Evolutionary conservation across 1,140 invertebrate genomes (phyloP).

Genomic region (Drosophila lini): DNA sequence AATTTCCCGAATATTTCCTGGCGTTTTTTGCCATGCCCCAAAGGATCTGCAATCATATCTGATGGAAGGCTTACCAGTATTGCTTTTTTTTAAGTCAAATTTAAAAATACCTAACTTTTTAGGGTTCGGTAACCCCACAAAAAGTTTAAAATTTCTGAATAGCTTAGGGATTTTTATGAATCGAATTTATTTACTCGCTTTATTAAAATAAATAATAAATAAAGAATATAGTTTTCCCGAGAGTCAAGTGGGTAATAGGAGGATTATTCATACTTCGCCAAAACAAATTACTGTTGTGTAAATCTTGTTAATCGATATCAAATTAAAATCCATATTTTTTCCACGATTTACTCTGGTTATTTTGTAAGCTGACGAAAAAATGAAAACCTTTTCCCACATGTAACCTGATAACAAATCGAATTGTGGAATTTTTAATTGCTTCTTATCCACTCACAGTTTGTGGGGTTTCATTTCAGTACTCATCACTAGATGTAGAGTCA

Average conservation of each 20-base stretch:
- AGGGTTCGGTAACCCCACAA: neutral
- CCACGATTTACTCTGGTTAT: neutral
- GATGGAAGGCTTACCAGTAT: neutral
- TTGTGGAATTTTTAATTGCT: constrained; percentile 40
- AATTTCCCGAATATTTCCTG: constrained; percentile 28
- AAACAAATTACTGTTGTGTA: neutral
- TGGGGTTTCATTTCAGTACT: constrained; percentile 10
- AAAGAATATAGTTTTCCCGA: rapidly evolving
- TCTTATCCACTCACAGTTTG: constrained; percentile 24
- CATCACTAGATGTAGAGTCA: constrained; percentile 50
- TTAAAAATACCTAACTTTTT: too few relatives aligned
- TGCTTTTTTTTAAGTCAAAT: neutral
- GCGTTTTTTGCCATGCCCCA: neutral
- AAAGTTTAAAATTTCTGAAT: neutral
- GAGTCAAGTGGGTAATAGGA: neutral
- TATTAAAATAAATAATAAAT: too few relatives aligned
- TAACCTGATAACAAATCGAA: constrained; percentile 37
- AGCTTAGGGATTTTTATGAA: neutral
- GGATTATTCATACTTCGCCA: neutral
- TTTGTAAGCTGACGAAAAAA: neutral
- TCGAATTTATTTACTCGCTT: neutral
- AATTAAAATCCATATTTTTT: constrained; percentile 3
- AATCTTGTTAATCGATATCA: neutral
- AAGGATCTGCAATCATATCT: neutral
- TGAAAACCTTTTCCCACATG: constrained; percentile 8